These are phyloP conservation scores for Achatina immaculata DNA, from an alignment of 1,140 invertebrate species.

Conservation along the genomic window DNA sequence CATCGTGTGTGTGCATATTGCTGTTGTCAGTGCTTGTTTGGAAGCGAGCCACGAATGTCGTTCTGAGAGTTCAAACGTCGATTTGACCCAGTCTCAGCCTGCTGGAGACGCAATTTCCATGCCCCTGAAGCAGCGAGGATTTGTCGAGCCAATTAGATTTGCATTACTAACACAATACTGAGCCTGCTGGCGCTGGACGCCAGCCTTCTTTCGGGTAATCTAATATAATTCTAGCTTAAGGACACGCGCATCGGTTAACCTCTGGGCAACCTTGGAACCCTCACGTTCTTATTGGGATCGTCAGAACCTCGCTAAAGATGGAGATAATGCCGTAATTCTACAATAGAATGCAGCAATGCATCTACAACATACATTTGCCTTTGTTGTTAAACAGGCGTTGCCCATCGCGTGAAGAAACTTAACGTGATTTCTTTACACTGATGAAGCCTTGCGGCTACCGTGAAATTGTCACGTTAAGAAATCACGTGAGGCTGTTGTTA, in stretches of 20 bases:
- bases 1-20: constrained; percentile 7
- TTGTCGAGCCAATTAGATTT: constrained; percentile 34
- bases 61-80: not conserved
- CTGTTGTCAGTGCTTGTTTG: not conserved
- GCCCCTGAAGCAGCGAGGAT: not conserved
- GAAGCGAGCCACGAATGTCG: not conserved
- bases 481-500: too few relatives aligned
- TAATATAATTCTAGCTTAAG: constrained; percentile 10
- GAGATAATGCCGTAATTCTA: too few relatives aligned
- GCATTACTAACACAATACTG: constrained; percentile 25
- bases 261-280: too few relatives aligned
- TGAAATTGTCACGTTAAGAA: too few relatives aligned
- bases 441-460: too few relatives aligned
- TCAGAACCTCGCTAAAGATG: too few relatives aligned
- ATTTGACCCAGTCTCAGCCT: constrained; percentile 5
- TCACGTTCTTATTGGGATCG: too few relatives aligned
- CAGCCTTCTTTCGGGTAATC: not conserved
- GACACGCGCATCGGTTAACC: not conserved
- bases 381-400: too few relatives aligned
- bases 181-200: not conserved
- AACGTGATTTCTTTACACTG: too few relatives aligned
- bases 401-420: too few relatives aligned
- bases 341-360: too few relatives aligned
- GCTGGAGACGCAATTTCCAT: not conserved
- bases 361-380: too few relatives aligned